Conservation (phyloP, 2,888 invertebrate species). For the Chrysotoxum bicinctum region DNA sequence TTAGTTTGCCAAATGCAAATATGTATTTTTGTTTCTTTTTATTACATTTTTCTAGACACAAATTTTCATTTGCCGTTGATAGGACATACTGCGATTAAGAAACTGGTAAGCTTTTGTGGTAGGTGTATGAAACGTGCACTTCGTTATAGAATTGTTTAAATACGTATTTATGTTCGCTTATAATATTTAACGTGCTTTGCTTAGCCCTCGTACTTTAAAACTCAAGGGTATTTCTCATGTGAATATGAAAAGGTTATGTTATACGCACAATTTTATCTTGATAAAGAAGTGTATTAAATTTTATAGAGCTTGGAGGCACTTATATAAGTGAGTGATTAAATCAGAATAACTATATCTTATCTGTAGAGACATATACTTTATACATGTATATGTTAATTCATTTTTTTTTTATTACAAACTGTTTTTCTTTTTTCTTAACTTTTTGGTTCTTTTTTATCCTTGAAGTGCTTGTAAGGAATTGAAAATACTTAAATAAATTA, state of each 20-base stretch:
- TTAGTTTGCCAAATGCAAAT: conserved; percentile 60
- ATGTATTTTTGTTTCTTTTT: conserved; percentile 45
- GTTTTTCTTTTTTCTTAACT: too few species aligned
- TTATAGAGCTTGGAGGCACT: background rate
- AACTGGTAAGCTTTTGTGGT: background rate
- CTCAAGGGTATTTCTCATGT: background rate
- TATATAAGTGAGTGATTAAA: background rate
- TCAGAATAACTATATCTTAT: too few species aligned
- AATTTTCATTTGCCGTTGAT: conserved; percentile 27
- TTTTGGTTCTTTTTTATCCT: too few species aligned
- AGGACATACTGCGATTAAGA: background rate
- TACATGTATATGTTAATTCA: too few species aligned
- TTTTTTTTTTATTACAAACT: too few species aligned
- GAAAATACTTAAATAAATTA: too few species aligned
- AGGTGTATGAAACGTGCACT: background rate
- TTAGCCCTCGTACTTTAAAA: background rate
- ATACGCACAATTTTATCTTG: background rate
- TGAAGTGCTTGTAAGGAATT: too few species aligned
- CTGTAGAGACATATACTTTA: too few species aligned
- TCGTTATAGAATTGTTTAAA: background rate
- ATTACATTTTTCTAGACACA: conserved; percentile 43
- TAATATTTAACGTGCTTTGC: background rate
- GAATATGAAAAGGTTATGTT: background rate
- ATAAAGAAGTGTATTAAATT: background rate
- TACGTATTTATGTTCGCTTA: background rate